These are phyloP conservation scores for Euzetes globulus DNA, from an alignment of 2,888 invertebrate genomes.

Conservation along the genomic window DNA sequence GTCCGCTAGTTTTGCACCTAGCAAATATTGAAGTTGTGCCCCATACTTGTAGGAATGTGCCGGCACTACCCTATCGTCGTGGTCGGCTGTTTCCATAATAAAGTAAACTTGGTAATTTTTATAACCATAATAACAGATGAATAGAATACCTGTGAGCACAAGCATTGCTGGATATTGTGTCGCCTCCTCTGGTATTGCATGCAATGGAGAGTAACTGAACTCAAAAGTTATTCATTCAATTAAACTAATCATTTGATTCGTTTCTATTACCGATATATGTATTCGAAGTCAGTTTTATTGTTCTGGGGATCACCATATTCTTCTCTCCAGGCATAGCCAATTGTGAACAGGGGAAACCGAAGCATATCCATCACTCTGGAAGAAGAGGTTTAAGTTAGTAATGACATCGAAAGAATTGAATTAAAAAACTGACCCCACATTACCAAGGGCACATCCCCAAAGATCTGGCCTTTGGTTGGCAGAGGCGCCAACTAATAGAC, in stretches of 20 bases:
- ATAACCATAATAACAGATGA: no score
- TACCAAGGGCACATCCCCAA: slow-evolving; percentile 24
- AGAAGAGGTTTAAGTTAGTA: background rate
- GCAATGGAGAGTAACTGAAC: slow-evolving; percentile 50
- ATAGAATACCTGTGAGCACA: slow-evolving; percentile 46
- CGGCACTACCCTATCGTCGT: slow-evolving; percentile 54
- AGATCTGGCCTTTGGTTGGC: slow-evolving; percentile 29
- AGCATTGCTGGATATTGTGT: slow-evolving; percentile 50
- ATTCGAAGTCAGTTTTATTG: slow-evolving; percentile 22
- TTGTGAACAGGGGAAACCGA: slow-evolving; percentile 31
- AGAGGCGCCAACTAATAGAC: slow-evolving; percentile 24
- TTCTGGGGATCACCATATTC: slow-evolving; percentile 30
- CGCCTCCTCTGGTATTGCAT: slow-evolving; percentile 47
- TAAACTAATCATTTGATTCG: background rate
- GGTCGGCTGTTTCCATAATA: slow-evolving; percentile 47
- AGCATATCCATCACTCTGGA: slow-evolving; percentile 35
- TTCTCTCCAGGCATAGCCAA: slow-evolving; percentile 33
- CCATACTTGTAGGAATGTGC: slow-evolving; percentile 52
- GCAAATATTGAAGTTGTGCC: slow-evolving; percentile 49
- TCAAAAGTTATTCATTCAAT: background rate
- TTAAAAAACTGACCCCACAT: slow-evolving; percentile 30
- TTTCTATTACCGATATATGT: slow-evolving; percentile 40
- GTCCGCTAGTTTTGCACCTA: slow-evolving; percentile 44
- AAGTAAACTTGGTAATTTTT: background rate
- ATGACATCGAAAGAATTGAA: background rate